Conservation (phyloP, 1,140 invertebrate species). For the Caerostris darwini region DNA sequence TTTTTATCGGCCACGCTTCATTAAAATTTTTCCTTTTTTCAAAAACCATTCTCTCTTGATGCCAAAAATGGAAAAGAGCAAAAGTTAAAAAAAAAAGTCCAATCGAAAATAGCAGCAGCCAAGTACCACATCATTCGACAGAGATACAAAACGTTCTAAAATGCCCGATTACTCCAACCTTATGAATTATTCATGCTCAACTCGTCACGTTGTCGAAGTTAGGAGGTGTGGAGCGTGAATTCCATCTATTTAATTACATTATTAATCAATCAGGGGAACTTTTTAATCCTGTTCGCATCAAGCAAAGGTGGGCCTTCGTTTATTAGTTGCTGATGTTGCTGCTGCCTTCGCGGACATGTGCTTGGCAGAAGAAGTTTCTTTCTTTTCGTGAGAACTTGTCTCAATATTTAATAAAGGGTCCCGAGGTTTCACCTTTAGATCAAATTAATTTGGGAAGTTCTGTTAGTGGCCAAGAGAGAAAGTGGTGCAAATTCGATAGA, state of each 20-base stretch:
- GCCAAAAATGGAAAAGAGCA: too few relatives aligned
- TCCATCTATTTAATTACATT: slow-evolving; percentile 54
- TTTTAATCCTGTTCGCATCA: slow-evolving; percentile 5
- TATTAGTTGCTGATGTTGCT: not conserved
- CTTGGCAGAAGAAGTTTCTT: not conserved
- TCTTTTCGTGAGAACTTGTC: not conserved
- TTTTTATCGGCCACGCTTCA: too few relatives aligned
- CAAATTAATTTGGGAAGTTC: not conserved
- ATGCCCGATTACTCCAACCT: not conserved
- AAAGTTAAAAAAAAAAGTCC: too few relatives aligned
- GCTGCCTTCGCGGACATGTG: not conserved
- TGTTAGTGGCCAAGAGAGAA: too few relatives aligned
- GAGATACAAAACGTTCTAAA: slow-evolving; percentile 31
- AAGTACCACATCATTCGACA: not conserved
- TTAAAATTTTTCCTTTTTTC: too few relatives aligned
- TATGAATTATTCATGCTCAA: slow-evolving; percentile 36
- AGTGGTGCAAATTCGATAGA: too few relatives aligned
- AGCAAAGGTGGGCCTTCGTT: not conserved
- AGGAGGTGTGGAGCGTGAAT: not conserved
- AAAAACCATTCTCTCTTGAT: too few relatives aligned
- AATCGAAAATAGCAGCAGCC: not conserved
- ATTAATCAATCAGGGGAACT: slow-evolving; percentile 49
- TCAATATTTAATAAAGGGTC: slow-evolving; percentile 14
- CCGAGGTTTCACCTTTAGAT: not conserved
- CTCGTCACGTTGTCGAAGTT: slow-evolving; percentile 4